These are phyloP conservation scores for Lycorma delicatula DNA, from an alignment of 1,140 invertebrate genomes.

Conservation along the genomic window DNA sequence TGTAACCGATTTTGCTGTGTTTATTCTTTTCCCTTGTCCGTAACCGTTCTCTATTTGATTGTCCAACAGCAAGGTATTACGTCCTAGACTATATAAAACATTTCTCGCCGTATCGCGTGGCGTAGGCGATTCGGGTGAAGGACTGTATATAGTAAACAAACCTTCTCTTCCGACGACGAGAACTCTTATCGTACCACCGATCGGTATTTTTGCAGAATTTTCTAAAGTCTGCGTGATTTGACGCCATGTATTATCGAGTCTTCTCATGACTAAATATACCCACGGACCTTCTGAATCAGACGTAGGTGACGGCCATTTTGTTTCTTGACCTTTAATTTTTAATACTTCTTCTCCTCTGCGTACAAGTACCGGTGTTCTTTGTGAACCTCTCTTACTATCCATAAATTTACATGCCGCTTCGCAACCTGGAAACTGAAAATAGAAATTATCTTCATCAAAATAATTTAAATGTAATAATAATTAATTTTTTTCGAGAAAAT, in stretches of 20 bases:
- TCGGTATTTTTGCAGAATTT: constrained; percentile 46
- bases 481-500: too few relatives aligned
- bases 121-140: constrained; percentile 23
- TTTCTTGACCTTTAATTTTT: constrained; percentile 34
- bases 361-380: constrained; percentile 53
- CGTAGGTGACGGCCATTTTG: constrained; percentile 49
- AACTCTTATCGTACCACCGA: constrained; percentile 47
- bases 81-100: neutral
- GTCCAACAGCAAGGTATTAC: neutral
- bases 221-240: constrained; percentile 50
- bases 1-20: neutral
- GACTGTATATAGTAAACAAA: constrained; percentile 55
- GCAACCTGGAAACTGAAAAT: neutral
- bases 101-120: constrained; percentile 10
- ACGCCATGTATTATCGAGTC: constrained; percentile 28
- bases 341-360: constrained; percentile 55
- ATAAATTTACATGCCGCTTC: neutral
- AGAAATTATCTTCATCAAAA: too few relatives aligned
- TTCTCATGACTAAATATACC: constrained; percentile 60
- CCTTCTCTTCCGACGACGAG: constrained; percentile 54
- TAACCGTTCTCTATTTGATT: neutral
- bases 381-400: constrained; percentile 17
- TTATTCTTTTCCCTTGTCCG: neutral
- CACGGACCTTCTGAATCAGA: constrained; percentile 39
- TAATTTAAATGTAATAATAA: too few relatives aligned